phyloP scores from a whole-genome alignment of 2,888 invertebrate species.

The Scaptomyza parva region DNA sequence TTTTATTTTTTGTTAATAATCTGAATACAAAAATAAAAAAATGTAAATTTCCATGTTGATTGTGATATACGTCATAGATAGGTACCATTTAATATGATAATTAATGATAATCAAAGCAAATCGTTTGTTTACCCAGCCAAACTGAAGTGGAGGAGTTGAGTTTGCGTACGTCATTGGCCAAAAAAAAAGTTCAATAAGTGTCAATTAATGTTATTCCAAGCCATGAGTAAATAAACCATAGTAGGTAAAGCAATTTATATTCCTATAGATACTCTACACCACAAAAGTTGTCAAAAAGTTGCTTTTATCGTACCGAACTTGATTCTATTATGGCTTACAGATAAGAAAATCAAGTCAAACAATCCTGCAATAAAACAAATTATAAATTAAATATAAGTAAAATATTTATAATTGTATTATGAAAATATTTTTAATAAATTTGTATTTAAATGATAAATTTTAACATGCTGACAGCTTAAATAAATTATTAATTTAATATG shows the following conservation, averaged over 20 bases:
- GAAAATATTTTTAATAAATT: slow-evolving; percentile 1
- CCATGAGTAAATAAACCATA: slow-evolving; percentile 10
- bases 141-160: slow-evolving; percentile 11
- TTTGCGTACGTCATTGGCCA: slow-evolving; percentile 30
- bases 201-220: slow-evolving; percentile 31
- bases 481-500: slow-evolving; percentile 18
- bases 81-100: slow-evolving; percentile 3
- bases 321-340: slow-evolving; percentile 16
- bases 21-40: not conserved
- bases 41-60: slow-evolving; percentile 1
- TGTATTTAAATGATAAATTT: too few species aligned
- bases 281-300: slow-evolving; percentile 16
- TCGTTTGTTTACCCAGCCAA: slow-evolving; percentile 35
- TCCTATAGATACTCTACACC: not conserved
- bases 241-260: not conserved
- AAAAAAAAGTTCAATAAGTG: slow-evolving; percentile 15
- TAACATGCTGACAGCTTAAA: slow-evolving; percentile 29
- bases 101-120: slow-evolving; percentile 33
- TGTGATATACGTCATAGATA: slow-evolving; percentile 7
- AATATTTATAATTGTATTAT: not conserved
- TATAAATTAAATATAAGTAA: not conserved
- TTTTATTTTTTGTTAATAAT: too few species aligned
- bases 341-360: slow-evolving; percentile 18
- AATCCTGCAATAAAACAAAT: slow-evolving; percentile 2
- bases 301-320: slow-evolving; percentile 28